Conservation (phyloP, 2,113 vertebrate species). For the Mustela lutreola region DNA sequence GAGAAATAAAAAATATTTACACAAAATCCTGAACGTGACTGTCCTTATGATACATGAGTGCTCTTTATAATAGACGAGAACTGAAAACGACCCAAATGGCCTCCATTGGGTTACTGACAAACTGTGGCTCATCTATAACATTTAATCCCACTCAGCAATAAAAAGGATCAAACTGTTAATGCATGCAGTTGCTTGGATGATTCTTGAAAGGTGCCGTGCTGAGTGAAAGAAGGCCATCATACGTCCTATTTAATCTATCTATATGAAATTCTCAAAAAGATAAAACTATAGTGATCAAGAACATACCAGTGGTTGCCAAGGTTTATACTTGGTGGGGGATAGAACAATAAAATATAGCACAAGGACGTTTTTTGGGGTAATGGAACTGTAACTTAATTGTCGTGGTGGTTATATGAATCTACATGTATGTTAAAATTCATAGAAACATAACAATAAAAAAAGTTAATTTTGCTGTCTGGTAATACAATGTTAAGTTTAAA, state of each 20-base stretch:
- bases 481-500: neutral
- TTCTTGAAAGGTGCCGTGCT: neutral
- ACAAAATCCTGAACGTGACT: neutral
- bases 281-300: neutral
- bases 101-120: neutral
- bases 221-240: neutral
- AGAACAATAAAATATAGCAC: neutral
- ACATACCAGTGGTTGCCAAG: neutral
- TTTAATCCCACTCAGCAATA: neutral
- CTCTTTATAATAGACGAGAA: neutral
- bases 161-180: neutral
- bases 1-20: neutral
- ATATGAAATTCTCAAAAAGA: neutral
- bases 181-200: neutral
- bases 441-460: neutral
- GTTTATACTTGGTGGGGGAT: neutral
- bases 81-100: neutral
- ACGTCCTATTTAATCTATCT: neutral
- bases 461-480: neutral
- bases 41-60: neutral
- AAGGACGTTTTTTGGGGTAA: neutral
- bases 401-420: neutral
- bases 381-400: neutral
- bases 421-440: neutral
- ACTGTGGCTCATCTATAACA: neutral